Conservation (phyloP, 1,140 invertebrate species). For the Oryzaephilus surinamensis region DNA sequence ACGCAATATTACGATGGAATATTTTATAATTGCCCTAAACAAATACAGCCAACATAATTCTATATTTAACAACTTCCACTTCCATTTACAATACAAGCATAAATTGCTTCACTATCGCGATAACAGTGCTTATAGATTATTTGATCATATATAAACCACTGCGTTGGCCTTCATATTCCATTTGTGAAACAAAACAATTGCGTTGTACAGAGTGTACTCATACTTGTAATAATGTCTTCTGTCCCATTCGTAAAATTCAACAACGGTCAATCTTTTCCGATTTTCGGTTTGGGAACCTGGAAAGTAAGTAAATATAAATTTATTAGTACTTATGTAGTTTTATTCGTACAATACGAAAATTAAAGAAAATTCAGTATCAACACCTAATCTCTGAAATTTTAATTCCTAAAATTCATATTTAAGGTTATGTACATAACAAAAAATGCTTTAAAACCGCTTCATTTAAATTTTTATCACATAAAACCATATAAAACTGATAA, state of each 20-base stretch:
- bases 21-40: no score
- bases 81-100: no score
- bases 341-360: not conserved
- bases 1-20: no score
- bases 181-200: not conserved
- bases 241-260: conserved; percentile 44
- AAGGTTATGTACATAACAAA: not conserved
- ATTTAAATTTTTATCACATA: not conserved
- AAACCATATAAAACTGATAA: no score
- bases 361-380: no score
- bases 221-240: conserved; percentile 33
- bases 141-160: not conserved
- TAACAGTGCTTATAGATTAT: not conserved
- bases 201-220: not conserved
- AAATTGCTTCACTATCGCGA: no score
- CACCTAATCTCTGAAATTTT: no score
- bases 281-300: conserved; percentile 60
- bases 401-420: no score
- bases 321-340: conserved; percentile 3
- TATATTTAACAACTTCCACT: no score
- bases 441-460: not conserved
- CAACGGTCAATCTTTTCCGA: conserved; percentile 47
- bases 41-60: no score
- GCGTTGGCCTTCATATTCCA: not conserved
- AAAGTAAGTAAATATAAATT: conserved; percentile 38